Evolutionary conservation across 2,113 vertebrate species (phyloP).

Genomic region (Trichechus manatus): DNA sequence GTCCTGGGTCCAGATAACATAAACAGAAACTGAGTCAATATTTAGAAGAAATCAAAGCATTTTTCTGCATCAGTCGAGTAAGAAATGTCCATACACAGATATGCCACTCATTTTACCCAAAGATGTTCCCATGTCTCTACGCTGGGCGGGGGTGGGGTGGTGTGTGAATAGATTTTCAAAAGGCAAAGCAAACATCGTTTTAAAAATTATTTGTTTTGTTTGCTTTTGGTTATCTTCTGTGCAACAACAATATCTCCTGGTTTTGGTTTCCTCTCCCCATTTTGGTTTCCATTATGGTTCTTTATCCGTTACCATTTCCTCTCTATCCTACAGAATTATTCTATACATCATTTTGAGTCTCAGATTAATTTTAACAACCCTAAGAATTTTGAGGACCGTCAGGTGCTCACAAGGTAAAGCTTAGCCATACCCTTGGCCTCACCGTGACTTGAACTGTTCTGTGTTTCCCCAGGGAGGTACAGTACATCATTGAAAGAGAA

Average conservation of each 20-base stretch:
- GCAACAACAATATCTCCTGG: neutral
- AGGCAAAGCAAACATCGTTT: neutral
- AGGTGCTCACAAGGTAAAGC: neutral
- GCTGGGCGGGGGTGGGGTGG: neutral
- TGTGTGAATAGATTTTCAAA: neutral
- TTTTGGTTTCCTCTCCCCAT: neutral
- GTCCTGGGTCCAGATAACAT: neutral
- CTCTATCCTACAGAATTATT: neutral
- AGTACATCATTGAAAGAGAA: neutral
- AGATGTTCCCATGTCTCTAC: neutral
- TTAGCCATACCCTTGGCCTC: neutral
- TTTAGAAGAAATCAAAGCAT: neutral
- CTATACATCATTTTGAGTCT: neutral
- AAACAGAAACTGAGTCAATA: neutral
- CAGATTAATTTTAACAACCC: neutral
- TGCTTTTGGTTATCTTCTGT: neutral
- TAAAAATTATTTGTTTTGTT: neutral
- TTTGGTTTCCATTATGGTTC: neutral
- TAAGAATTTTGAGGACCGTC: constrained; percentile 5
- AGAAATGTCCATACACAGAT: neutral
- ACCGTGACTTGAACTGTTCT: neutral
- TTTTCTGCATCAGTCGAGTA: neutral
- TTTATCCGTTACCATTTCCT: neutral
- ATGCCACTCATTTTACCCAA: neutral
- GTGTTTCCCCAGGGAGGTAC: neutral